Conservation (phyloP, 2,113 vertebrate genomes). For the Oreamnos americanus region DNA sequence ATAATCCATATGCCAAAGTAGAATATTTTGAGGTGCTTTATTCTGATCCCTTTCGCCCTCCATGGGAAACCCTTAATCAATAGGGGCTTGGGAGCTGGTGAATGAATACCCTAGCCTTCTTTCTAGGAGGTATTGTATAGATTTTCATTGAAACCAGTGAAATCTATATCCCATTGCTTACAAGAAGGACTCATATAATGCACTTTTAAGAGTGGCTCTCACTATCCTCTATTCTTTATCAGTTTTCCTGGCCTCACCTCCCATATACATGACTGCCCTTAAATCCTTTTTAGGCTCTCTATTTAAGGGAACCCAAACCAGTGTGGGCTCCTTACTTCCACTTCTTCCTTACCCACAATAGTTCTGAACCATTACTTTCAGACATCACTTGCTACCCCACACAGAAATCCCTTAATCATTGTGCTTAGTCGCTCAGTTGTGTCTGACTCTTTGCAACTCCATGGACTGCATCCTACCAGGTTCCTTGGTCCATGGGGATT, state of each 20-base stretch:
- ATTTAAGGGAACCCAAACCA: not conserved
- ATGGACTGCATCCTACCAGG: not conserved
- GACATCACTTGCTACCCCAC: not conserved
- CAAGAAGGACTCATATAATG: not conserved
- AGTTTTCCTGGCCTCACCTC: not conserved
- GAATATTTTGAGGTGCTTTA: not conserved
- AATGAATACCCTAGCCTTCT: not conserved
- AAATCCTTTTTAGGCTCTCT: not conserved
- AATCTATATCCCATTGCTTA: not conserved
- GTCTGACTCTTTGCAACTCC: not conserved
- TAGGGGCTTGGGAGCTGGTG: not conserved
- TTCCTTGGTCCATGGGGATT: not conserved
- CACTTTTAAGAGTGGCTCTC: not conserved
- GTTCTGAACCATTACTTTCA: not conserved
- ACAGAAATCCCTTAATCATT: not conserved
- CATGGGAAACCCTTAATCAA: not conserved
- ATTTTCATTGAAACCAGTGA: not conserved
- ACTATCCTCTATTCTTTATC: not conserved
- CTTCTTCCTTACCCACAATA: not conserved
- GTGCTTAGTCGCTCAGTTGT: not conserved
- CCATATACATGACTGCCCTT: not conserved
- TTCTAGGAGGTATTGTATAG: not conserved
- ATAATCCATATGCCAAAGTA: not conserved
- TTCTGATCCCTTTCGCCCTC: not conserved
- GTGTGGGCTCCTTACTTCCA: not conserved